Percentiles rank a stretch among this genome's conserved stretches.
These are phyloP conservation scores for Eupelmus urozonus DNA, from an alignment of 2,888 invertebrate genomes.

Conservation along the genomic window DNA sequence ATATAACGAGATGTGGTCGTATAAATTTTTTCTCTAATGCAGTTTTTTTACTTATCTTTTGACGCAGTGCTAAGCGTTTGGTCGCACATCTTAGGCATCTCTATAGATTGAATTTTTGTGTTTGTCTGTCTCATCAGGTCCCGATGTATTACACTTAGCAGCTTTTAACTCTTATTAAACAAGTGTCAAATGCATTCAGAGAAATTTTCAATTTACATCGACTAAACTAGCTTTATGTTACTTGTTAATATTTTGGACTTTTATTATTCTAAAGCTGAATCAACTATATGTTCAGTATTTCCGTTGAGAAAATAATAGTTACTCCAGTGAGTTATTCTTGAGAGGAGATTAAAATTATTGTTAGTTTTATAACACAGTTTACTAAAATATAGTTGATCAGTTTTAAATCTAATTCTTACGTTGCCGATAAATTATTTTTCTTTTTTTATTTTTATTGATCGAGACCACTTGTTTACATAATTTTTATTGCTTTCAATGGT, in stretches of 20 bases:
- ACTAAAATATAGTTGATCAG: conserved; percentile 44
- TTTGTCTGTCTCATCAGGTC: conserved; percentile 53
- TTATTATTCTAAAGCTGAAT: conserved; percentile 21
- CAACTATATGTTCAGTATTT: conserved; percentile 32
- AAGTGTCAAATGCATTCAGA: conserved; percentile 27
- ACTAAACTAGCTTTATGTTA: conserved; percentile 38
- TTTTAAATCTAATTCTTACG: conserved; percentile 10
- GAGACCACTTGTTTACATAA: conserved; percentile 33
- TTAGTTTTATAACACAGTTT: conserved; percentile 4
- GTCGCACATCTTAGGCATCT: conserved; percentile 25
- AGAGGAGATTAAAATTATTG: neutral
- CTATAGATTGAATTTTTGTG: conserved; percentile 16
- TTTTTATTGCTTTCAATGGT: conserved; percentile 58
- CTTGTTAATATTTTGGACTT: conserved; percentile 33
- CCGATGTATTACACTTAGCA: conserved; percentile 49
- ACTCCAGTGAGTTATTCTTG: neutral
- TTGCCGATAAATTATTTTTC: conserved; percentile 31
- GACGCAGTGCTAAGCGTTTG: conserved; percentile 11
- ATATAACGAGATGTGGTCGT: conserved; percentile 23
- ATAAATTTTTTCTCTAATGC: neutral
- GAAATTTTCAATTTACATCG: conserved; percentile 35
- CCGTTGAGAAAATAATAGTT: conserved; percentile 19
- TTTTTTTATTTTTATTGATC: conserved; percentile 22
- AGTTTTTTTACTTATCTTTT: conserved; percentile 7
- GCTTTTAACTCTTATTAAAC: conserved; percentile 17